Percentiles rank a stretch among this genome's conserved stretches.
Evolutionary conservation across 2,888 invertebrate genomes (phyloP).

Genomic region (Drosophila bunnanda): DNA sequence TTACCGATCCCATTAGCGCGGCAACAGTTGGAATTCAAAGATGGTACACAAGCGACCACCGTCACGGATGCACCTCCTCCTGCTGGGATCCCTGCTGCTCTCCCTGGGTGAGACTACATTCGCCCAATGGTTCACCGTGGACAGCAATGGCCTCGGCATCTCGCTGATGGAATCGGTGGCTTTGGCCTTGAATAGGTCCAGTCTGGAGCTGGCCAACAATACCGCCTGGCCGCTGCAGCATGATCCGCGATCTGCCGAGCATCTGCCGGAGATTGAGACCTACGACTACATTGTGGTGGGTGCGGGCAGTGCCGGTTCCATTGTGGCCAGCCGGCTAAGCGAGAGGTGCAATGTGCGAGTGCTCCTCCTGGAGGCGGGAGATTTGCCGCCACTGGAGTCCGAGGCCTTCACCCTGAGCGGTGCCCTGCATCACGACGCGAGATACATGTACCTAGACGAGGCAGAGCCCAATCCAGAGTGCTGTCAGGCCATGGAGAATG

Average conservation of each 20-base stretch:
- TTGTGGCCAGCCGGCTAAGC: slow-evolving; percentile 88
- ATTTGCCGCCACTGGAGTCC: slow-evolving; percentile 86
- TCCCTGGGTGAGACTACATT: too few species aligned
- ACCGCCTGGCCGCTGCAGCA: slow-evolving; percentile 85
- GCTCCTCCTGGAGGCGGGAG: slow-evolving; percentile 92
- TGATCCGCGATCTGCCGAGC: background rate
- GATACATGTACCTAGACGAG: slow-evolving; percentile 77
- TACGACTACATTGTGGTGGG: slow-evolving; percentile 87
- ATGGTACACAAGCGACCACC: slow-evolving; percentile 31
- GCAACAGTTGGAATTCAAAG: slow-evolving; percentile 26
- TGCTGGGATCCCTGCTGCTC: background rate
- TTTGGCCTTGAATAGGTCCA: slow-evolving; percentile 53
- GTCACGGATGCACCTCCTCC: slow-evolving; percentile 1
- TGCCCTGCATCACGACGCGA: slow-evolving; percentile 62
- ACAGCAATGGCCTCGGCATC: slow-evolving; percentile 57
- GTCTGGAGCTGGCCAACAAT: slow-evolving; percentile 85
- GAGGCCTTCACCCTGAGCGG: slow-evolving; percentile 76
- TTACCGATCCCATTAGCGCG: slow-evolving; percentile 4
- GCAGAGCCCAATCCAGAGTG: slow-evolving; percentile 68
- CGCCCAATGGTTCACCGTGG: slow-evolving; percentile 5
- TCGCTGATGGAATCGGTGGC: slow-evolving; percentile 57
- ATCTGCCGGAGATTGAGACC: slow-evolving; percentile 7
- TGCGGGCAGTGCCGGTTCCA: slow-evolving; percentile 87
- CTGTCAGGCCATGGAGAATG: slow-evolving; percentile 71
- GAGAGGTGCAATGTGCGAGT: slow-evolving; percentile 90